These are phyloP conservation scores for Equus quagga DNA, from an alignment of 2,113 vertebrate species.

Conservation along the genomic window DNA sequence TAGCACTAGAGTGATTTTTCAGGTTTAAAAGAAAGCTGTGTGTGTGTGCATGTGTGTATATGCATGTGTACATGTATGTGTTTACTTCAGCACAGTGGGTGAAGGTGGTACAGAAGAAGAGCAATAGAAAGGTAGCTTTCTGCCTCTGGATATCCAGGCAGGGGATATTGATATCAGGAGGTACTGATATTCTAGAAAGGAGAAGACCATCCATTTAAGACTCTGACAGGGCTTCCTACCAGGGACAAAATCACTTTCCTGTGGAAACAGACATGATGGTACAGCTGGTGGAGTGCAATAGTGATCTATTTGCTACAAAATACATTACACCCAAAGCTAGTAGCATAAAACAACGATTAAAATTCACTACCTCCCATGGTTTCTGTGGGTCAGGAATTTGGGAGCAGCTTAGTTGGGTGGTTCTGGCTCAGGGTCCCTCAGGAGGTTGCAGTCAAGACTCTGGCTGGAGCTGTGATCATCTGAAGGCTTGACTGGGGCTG, in stretches of 20 bases:
- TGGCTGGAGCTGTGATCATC: not conserved
- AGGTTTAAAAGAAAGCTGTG: not conserved
- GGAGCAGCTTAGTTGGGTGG: not conserved
- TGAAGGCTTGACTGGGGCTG: not conserved
- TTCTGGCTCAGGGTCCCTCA: not conserved
- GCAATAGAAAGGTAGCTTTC: not conserved
- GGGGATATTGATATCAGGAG: not conserved
- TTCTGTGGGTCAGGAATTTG: not conserved
- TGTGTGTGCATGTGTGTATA: too few species aligned
- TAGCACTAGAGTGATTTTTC: not conserved
- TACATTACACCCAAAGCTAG: not conserved
- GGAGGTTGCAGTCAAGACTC: not conserved
- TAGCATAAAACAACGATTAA: not conserved
- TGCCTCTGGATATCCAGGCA: not conserved
- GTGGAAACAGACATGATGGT: not conserved
- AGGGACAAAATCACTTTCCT: not conserved
- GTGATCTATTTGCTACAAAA: not conserved
- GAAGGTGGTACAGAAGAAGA: not conserved
- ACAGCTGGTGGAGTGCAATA: not conserved
- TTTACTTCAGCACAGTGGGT: not conserved
- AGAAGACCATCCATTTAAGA: not conserved
- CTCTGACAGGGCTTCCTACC: not conserved
- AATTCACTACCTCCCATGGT: fast-evolving
- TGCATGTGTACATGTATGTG: fast-evolving
- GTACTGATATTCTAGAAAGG: not conserved